These are phyloP conservation scores for Drosophila oshimai DNA, from an alignment of 1,140 invertebrate genomes.

Conservation along the genomic window DNA sequence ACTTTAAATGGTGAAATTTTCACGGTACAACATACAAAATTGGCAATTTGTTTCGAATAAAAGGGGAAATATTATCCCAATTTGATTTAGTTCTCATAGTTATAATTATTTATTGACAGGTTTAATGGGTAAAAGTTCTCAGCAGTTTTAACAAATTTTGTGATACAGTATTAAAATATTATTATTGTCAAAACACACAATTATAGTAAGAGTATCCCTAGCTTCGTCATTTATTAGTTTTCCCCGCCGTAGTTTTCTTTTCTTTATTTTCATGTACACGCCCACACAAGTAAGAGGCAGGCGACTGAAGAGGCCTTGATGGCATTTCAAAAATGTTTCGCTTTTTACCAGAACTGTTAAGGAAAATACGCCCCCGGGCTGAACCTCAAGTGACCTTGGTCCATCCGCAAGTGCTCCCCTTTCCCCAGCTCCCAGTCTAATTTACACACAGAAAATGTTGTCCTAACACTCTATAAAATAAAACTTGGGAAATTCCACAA, in stretches of 20 bases:
- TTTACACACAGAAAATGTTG: conserved; percentile 8
- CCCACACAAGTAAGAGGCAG: conserved; percentile 14
- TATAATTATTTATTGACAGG: too few relatives aligned
- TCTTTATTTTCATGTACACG: conserved; percentile 17
- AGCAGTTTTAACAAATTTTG: too few relatives aligned
- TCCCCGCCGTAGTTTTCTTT: background rate
- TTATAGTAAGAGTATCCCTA: background rate
- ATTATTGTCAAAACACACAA: too few relatives aligned
- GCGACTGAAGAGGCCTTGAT: conserved; percentile 11
- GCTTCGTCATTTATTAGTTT: background rate
- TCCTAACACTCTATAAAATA: conserved; percentile 40
- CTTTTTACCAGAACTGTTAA: conserved; percentile 8
- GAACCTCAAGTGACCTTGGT: conserved; percentile 64
- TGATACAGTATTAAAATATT: too few relatives aligned
- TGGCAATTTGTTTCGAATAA: too few relatives aligned
- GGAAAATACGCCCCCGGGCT: conserved; percentile 18
- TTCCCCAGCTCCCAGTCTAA: background rate
- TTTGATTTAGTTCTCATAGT: too few relatives aligned
- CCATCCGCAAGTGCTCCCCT: background rate
- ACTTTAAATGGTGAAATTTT: too few relatives aligned
- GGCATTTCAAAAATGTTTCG: conserved; percentile 18
- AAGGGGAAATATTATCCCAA: too few relatives aligned
- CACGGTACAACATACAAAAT: too few relatives aligned
- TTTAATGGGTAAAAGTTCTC: too few relatives aligned
- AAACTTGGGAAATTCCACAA: conserved; percentile 45